Conservation (phyloP, 2,888 invertebrate species). For the Caenorhabditis sp. region DNA sequence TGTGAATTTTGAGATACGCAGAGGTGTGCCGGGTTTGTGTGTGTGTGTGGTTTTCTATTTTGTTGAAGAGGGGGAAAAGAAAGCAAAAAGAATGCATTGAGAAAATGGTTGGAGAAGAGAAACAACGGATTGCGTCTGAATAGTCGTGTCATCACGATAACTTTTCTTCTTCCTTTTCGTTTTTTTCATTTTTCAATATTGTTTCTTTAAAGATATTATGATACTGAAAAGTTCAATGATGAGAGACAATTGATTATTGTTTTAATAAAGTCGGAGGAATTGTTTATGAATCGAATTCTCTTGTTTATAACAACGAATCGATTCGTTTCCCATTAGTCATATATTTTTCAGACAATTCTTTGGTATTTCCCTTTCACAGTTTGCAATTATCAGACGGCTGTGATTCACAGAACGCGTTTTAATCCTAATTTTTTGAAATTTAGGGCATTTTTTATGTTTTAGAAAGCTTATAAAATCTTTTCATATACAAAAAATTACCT, state of each 20-base stretch:
- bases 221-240: not conserved
- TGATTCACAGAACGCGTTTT: no score
- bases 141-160: not conserved
- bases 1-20: not conserved
- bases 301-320: no score
- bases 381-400: no score
- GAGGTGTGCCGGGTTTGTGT: not conserved
- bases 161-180: constrained; percentile 2
- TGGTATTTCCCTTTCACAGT: no score
- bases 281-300: no score
- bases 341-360: no score
- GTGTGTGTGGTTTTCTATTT: not conserved
- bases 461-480: no score
- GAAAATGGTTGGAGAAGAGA: constrained; percentile 5
- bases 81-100: not conserved
- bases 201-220: not conserved
- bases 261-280: no score
- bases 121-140: not conserved
- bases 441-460: no score
- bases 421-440: no score
- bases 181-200: constrained; percentile 3
- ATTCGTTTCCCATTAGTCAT: no score
- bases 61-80: not conserved
- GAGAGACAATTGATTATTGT: not conserved
- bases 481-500: no score